Evolutionary conservation across 2,797 vertebrate genomes (phyloP), one percentile per base, ranked within the genome.

Genomic region (Gobionotothen gibberifrons): DNA sequence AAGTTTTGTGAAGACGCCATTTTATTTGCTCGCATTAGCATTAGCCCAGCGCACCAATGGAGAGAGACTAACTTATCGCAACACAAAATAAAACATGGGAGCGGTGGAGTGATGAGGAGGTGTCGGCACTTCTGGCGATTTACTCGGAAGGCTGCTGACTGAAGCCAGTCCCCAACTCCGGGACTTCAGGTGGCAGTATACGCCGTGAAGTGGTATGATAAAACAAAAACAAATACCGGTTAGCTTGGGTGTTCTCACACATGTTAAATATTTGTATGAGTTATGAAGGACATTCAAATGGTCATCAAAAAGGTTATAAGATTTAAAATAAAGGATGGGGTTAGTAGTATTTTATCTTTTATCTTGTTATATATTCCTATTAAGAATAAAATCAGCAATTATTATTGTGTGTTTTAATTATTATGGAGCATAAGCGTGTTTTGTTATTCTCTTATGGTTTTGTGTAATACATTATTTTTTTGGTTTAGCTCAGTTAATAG

Each of bases 221-320:
- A 21, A 26, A 10, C n/a, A 29, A 39, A 3, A 55, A 5, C 10
- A 1, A 14, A 55, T 16, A 44, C 48, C 15, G 2, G 1, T 8
- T 39, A 3, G 5, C 5, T 12, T 5, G 32, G 32, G 32, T 32
- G 32, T 7, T 32, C 32, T 10, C 15, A 32, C 39, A 54, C 26
- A 48, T 39, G 46, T 29, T 63, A 52, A 36, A 9, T 19, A 40
- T 56, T 44, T 29, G 43, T 40, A 52, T 0, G 1, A 61, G 58
- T 15, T 26, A 15, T 19, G 40, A 47, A 48, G 4, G 14, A 32
- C n/a, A 53, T 12, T 7, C 15, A 58, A 59, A 51, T 16, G 16
- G 16, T 59, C 22, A 49, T 43, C 56, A 70, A 21, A 71, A 59
- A 21, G 11, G 17, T 29, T 17, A 46, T 6, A 66, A 14, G 8